Evolutionary conservation across 2,113 vertebrate genomes (phyloP).

Genomic region (Myiozetetes cayanensis): DNA sequence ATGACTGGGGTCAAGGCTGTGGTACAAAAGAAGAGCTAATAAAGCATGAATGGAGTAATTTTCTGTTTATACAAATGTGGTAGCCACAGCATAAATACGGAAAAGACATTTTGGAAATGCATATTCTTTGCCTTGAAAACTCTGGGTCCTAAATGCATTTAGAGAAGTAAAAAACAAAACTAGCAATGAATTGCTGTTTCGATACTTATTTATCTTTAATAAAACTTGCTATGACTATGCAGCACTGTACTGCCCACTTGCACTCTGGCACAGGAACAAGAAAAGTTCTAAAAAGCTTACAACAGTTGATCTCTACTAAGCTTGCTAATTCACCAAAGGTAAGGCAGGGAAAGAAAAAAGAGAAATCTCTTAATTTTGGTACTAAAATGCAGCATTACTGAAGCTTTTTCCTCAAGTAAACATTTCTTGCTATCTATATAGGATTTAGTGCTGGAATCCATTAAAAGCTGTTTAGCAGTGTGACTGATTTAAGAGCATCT

Average conservation of each 20-base stretch:
- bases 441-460: conserved; percentile 24
- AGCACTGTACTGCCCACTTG: not conserved
- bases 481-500: conserved; percentile 44
- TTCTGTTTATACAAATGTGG: conserved; percentile 90
- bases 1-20: conserved; percentile 88
- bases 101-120: conserved; percentile 64
- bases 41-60: conserved; percentile 88
- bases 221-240: not conserved
- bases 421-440: conserved; percentile 10
- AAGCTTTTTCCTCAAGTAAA: conserved; percentile 7
- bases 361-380: not conserved
- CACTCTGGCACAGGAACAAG: not conserved
- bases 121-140: conserved; percentile 70
- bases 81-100: conserved; percentile 81
- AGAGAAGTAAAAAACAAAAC: conserved; percentile 58
- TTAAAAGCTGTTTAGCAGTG: conserved; percentile 38
- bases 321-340: conserved; percentile 28
- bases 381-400: not conserved
- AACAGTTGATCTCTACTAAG: not conserved
- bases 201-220: conserved; percentile 24
- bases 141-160: conserved; percentile 53
- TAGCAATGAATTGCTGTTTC: conserved; percentile 25
- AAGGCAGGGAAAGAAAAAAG: conserved; percentile 29
- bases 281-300: conserved; percentile 7
- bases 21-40: conserved; percentile 90